These are phyloP conservation scores for Lagria hirta DNA, from an alignment of 2,888 invertebrate genomes.

Conservation along the genomic window DNA sequence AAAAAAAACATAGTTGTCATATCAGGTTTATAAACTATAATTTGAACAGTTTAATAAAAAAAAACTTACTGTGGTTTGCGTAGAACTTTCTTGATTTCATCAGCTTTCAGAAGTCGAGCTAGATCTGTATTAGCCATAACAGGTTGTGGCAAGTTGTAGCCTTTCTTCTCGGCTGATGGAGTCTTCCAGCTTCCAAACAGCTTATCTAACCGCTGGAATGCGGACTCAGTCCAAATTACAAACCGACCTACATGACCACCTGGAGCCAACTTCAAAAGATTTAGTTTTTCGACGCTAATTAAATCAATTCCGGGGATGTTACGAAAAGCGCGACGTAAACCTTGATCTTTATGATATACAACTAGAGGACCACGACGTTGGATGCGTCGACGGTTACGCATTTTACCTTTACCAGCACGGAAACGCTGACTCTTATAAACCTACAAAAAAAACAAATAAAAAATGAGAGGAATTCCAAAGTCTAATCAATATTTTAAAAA, in stretches of 20 bases:
- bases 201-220: slow-evolving; percentile 88
- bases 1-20: slow-evolving; percentile 16
- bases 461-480: too few relatives aligned
- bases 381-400: slow-evolving; percentile 96
- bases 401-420: slow-evolving; percentile 98
- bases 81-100: slow-evolving; percentile 92
- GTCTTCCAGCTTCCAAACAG: slow-evolving; percentile 95
- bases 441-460: slow-evolving; percentile 58
- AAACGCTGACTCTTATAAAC: slow-evolving; percentile 95
- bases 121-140: slow-evolving; percentile 99
- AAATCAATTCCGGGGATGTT: slow-evolving; percentile 97
- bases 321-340: slow-evolving; percentile 93
- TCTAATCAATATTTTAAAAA: too few relatives aligned
- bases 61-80: slow-evolving; percentile 72
- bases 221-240: slow-evolving; percentile 98
- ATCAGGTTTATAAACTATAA: slow-evolving; percentile 12
- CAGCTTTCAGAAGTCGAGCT: slow-evolving; percentile 86
- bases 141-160: slow-evolving; percentile 92
- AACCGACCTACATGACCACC: slow-evolving; percentile 98
- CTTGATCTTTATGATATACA: slow-evolving; percentile 92
- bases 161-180: slow-evolving; percentile 76
- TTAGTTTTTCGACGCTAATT: slow-evolving; percentile 82
- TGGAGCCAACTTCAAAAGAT: slow-evolving; percentile 92
- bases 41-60: slow-evolving; percentile 10
- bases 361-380: slow-evolving; percentile 96